phyloP scores from a whole-genome alignment of 2,113 vertebrate species.

The Ceratotherium simum region DNA sequence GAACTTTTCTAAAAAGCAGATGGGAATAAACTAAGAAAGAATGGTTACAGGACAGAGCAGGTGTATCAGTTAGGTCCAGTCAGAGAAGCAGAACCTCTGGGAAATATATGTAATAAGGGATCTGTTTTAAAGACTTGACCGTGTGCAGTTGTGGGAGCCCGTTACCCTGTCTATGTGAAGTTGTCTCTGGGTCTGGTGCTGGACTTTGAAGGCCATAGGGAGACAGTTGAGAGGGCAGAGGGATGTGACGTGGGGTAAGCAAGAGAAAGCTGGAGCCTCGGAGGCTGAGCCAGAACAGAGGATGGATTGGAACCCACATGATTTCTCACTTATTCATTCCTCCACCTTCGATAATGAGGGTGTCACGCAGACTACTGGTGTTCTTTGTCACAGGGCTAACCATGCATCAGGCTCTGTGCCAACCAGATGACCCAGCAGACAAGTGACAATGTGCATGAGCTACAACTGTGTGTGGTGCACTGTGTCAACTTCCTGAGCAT shows the following conservation, averaged over 20 bases:
- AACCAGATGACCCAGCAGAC: not conserved
- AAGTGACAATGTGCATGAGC: not conserved
- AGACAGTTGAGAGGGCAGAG: not conserved
- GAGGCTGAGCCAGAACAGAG: not conserved
- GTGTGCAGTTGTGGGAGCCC: not conserved
- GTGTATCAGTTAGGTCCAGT: not conserved
- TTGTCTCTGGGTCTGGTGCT: not conserved
- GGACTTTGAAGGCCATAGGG: not conserved
- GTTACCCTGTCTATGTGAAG: not conserved
- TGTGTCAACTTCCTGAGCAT: not conserved
- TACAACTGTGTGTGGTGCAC: not conserved
- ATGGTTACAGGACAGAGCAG: too few species aligned
- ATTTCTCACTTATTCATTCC: not conserved
- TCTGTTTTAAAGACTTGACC: not conserved
- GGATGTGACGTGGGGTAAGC: not conserved
- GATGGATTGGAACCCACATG: not conserved
- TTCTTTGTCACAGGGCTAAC: not conserved
- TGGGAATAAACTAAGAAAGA: not conserved
- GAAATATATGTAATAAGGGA: not conserved
- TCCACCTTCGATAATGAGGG: not conserved
- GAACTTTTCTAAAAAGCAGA: not conserved
- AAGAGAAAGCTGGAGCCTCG: not conserved
- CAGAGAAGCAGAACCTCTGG: not conserved
- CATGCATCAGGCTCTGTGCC: not conserved
- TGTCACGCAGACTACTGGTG: too few species aligned